phyloP scores from a whole-genome alignment of 2,113 vertebrate genomes.

The Callocephalon fimbriatum region DNA sequence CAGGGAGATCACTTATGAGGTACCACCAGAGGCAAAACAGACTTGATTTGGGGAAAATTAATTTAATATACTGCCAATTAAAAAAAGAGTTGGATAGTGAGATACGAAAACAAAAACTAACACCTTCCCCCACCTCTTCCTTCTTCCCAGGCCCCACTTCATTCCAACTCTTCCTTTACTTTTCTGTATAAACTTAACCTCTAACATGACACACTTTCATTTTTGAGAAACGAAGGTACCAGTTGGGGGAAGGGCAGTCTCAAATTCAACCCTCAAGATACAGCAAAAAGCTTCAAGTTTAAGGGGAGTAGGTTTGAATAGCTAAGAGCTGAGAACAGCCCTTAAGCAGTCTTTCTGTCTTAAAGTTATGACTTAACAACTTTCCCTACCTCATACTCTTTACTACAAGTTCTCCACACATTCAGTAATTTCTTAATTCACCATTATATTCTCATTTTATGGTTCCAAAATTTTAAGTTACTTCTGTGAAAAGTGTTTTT shows the following conservation, averaged over 20 bases:
- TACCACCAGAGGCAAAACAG: accelerated
- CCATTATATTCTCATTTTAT: not conserved
- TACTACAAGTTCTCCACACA: not conserved
- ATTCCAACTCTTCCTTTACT: not conserved
- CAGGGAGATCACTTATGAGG: not conserved
- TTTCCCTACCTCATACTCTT: not conserved
- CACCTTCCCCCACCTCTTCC: accelerated
- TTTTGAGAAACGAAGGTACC: not conserved
- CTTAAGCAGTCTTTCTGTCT: not conserved
- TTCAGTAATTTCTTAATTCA: not conserved
- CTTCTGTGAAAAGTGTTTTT: not conserved
- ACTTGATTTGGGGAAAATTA: not conserved
- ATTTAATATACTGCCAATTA: not conserved
- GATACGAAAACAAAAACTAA: not conserved
- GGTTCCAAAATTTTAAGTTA: not conserved
- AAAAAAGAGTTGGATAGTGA: not conserved
- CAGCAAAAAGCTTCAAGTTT: not conserved
- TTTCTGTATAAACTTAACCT: not conserved
- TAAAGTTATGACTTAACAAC: not conserved
- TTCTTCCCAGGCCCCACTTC: not conserved
- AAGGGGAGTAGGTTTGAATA: not conserved
- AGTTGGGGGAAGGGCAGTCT: not conserved
- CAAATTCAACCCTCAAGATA: not conserved
- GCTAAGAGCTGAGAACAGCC: accelerated
- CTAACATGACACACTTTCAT: not conserved